Conservation (phyloP, 2,888 invertebrate genomes). For the Entomobrya multifasciata region DNA sequence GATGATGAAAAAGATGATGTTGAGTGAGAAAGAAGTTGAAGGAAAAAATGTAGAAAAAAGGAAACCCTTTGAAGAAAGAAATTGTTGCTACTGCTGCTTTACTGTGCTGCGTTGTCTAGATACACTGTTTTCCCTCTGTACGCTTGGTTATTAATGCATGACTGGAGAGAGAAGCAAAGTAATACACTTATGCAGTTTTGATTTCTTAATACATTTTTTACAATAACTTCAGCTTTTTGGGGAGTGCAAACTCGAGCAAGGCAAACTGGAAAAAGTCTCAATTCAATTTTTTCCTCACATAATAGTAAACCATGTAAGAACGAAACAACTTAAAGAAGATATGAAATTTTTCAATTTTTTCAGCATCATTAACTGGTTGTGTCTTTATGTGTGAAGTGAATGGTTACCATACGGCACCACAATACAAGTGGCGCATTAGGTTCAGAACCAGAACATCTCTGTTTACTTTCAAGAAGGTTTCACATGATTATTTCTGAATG, state of each 20-base stretch:
- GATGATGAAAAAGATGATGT: background rate
- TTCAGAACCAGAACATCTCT: too few relatives aligned
- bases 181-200: background rate
- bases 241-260: background rate
- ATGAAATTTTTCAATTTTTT: too few relatives aligned
- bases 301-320: too few relatives aligned
- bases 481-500: background rate
- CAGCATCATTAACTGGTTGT: too few relatives aligned
- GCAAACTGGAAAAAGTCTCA: too few relatives aligned
- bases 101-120: background rate
- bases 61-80: background rate
- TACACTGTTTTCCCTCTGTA: background rate
- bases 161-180: background rate
- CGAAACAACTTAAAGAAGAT: too few relatives aligned
- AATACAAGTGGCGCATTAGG: too few relatives aligned
- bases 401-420: too few relatives aligned
- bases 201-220: conserved; percentile 5
- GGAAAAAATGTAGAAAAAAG: background rate
- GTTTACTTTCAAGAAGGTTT: background rate
- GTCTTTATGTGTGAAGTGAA: too few relatives aligned
- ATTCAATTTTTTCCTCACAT: too few relatives aligned
- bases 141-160: background rate
- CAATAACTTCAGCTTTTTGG: background rate
- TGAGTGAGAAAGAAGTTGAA: background rate
- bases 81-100: background rate